These are phyloP conservation scores for Anthoscopus minutus DNA, from an alignment of 2,113 vertebrate species.

Conservation along the genomic window DNA sequence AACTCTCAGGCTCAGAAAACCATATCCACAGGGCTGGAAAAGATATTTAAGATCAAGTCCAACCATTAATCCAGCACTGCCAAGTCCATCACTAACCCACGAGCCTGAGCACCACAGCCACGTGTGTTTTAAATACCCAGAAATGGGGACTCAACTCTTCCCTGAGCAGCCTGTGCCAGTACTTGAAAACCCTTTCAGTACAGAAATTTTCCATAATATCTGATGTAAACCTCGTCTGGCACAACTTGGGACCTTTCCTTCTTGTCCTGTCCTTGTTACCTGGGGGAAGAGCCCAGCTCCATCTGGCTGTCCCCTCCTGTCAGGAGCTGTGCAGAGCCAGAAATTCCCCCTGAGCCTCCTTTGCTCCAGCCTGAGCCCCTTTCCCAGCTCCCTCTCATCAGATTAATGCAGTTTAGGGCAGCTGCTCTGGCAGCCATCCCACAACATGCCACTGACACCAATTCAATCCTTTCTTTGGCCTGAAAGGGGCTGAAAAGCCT, in stretches of 20 bases:
- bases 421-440: background rate
- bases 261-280: background rate
- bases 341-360: background rate
- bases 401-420: background rate
- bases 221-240: background rate
- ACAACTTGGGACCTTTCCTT: background rate
- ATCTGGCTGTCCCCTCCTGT: accelerated
- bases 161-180: background rate
- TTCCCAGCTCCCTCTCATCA: background rate
- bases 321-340: accelerated
- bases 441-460: accelerated
- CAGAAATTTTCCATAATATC: background rate
- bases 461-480: background rate
- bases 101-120: accelerated
- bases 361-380: background rate
- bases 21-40: too few relatives aligned
- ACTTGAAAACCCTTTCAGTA: background rate
- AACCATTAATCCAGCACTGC: background rate
- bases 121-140: accelerated
- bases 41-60: accelerated
- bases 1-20: too few relatives aligned
- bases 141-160: background rate
- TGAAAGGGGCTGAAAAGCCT: background rate
- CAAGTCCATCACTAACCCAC: background rate
- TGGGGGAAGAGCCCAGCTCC: background rate